Evolutionary conservation across 2,797 vertebrate species (phyloP), one percentile per base, ranked within the genome.

Genomic region (Champsocephalus gunnari): DNA sequence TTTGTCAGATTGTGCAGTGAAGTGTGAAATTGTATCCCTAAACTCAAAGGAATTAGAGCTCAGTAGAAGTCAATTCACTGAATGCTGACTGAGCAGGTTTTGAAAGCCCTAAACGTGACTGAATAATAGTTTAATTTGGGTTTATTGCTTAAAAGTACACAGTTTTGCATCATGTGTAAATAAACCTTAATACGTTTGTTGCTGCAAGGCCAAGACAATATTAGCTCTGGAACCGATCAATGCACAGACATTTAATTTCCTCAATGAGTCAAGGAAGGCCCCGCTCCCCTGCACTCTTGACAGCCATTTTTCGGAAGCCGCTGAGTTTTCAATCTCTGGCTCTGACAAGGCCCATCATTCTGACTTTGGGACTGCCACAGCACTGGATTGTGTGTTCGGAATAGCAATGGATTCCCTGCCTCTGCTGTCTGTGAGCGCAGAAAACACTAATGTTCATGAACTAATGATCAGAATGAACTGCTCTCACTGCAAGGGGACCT

Each of bases 211-310:
- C 51, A 74, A 57, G 72, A 63, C 45, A 69, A 24, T 13, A 54
- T 77, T 54, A 54, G 66, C 58, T 44, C 64, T 69, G 57, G n/a
- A 77, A 62, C 21, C 43, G n/a, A 85, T 89, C 68, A 65, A 73
- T 77, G n/a, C 62, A 12, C 49, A 16, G 71, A 61, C 55, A 70
- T 88, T 82, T 87, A n/a, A 82, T 90, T 86, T 91, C 88, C 84
- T 86, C 80, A 51, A 47, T 77, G 78, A 83, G 38, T 67, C 12
- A 61, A 71, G 71, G 80, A 64, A 9, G 38, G 44, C 14, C 48
- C 49, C 9, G 64, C 65, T 34, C 17, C 66, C 12, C 41, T 28
- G 51, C 48, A n/a, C 34, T 48, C n/a, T 72, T 54, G 41, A 65
- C 47, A 66, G 61, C 16, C 65, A 48, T 64, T 82, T 28, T 83